Evolutionary conservation across 2,888 invertebrate species (phyloP).

Genomic region (Rhagonycha lutea): DNA sequence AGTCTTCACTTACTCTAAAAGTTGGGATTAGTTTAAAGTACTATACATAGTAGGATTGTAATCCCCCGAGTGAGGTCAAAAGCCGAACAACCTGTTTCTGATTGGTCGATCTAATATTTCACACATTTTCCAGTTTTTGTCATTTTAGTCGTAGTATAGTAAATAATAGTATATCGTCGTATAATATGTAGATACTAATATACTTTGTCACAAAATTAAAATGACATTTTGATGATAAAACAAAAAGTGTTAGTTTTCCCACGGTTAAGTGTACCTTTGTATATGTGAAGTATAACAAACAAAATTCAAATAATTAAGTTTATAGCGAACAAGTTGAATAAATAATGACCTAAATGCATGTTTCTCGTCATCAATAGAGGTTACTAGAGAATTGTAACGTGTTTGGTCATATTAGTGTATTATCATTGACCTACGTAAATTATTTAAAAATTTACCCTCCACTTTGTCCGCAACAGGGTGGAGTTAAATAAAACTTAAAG

Average conservation of each 20-base stretch:
- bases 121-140: no score
- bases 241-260: constrained; percentile 5
- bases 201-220: neutral
- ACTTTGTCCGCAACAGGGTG: constrained; percentile 37
- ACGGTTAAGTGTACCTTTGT: neutral
- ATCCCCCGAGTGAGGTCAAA: no score
- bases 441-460: constrained; percentile 32
- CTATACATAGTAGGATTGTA: no score
- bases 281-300: neutral
- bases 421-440: constrained; percentile 38
- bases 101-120: no score
- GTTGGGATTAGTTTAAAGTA: no score
- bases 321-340: constrained; percentile 20
- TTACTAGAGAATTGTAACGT: constrained; percentile 25
- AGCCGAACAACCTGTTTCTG: no score
- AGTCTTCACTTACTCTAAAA: no score
- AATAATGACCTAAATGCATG: constrained; percentile 23
- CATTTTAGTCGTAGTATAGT: neutral
- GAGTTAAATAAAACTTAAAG: constrained; percentile 39
- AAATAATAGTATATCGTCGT: neutral
- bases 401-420: constrained; percentile 35
- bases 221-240: neutral
- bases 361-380: constrained; percentile 18
- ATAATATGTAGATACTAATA: neutral
- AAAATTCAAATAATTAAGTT: constrained; percentile 6